Percentiles rank a stretch among this genome's conserved stretches.
Evolutionary conservation across 2,888 invertebrate genomes (phyloP).

Genomic region (Scaptomyza flava): DNA sequence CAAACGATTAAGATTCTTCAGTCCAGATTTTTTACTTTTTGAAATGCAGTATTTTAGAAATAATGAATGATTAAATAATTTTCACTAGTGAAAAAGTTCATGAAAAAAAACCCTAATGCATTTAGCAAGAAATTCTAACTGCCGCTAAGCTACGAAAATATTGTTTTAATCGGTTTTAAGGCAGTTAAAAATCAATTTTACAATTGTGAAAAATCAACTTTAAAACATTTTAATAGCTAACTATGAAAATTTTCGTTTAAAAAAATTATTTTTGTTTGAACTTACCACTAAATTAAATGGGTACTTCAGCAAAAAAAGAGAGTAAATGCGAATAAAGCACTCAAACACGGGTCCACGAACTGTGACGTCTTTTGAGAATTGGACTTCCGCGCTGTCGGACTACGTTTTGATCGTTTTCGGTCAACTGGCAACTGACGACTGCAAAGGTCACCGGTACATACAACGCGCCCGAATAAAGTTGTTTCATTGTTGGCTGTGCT

Average conservation of each 20-base stretch:
- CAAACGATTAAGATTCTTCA: too few relatives aligned
- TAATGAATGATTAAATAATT: too few relatives aligned
- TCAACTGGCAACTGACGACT: slow-evolving; percentile 20
- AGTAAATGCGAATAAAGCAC: slow-evolving; percentile 1
- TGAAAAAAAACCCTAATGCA: too few relatives aligned
- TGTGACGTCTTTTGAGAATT: slow-evolving; percentile 54
- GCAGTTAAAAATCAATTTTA: too few relatives aligned
- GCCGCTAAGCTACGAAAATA: too few relatives aligned
- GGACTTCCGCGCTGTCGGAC: slow-evolving; percentile 55
- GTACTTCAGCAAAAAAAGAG: not conserved
- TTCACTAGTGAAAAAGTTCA: too few relatives aligned
- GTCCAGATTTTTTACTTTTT: too few relatives aligned
- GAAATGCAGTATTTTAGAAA: too few relatives aligned
- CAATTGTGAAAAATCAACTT: too few relatives aligned
- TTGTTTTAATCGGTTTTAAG: too few relatives aligned
- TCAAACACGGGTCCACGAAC: slow-evolving; percentile 58
- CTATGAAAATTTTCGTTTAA: not conserved
- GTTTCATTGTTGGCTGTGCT: slow-evolving; percentile 14
- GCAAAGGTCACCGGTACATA: slow-evolving; percentile 46
- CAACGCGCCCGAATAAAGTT: slow-evolving; percentile 33
- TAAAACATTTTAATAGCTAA: too few relatives aligned
- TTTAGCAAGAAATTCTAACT: too few relatives aligned
- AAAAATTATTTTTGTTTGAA: not conserved
- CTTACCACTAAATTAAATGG: not conserved
- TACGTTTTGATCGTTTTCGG: slow-evolving; percentile 32